Conservation (phyloP, 2,113 vertebrate genomes). For the Thryonomys swinderianus region DNA sequence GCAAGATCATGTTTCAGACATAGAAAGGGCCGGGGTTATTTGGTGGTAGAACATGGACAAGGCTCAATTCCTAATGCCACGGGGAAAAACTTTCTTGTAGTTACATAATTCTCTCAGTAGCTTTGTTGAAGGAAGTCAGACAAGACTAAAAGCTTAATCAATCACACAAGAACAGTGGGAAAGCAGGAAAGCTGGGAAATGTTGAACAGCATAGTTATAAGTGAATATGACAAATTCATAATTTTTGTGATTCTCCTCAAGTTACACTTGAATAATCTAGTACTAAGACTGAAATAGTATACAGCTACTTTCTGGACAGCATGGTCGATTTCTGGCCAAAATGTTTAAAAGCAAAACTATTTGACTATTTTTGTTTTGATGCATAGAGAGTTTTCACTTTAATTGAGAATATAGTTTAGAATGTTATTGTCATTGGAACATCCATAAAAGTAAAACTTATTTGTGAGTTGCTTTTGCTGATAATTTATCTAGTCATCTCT, state of each 20-base stretch:
- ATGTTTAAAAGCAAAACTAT: conserved; percentile 6
- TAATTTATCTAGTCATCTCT: not conserved
- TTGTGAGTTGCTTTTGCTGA: not conserved
- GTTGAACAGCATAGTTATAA: not conserved
- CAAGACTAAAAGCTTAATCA: conserved; percentile 34
- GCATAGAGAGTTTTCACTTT: conserved; percentile 6
- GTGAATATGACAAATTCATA: not conserved
- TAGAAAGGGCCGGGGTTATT: too few relatives aligned
- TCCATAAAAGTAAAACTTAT: not conserved
- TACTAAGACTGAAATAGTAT: not conserved
- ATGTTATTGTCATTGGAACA: not conserved
- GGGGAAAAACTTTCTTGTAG: not conserved
- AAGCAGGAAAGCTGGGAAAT: not conserved
- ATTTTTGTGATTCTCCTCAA: conserved; percentile 27
- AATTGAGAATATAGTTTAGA: conserved; percentile 27
- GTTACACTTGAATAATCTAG: conserved; percentile 32
- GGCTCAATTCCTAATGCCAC: not conserved
- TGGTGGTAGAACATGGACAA: not conserved
- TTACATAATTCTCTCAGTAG: not conserved
- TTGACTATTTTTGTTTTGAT: conserved; percentile 22
- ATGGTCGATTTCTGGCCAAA: not conserved
- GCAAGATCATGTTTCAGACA: not conserved
- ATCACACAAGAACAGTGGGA: not conserved
- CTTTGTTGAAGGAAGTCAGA: conserved; percentile 19
- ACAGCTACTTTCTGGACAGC: not conserved